phyloP scores from a whole-genome alignment of 2,113 vertebrate species.

The Leptobrachium leishanense region DNA sequence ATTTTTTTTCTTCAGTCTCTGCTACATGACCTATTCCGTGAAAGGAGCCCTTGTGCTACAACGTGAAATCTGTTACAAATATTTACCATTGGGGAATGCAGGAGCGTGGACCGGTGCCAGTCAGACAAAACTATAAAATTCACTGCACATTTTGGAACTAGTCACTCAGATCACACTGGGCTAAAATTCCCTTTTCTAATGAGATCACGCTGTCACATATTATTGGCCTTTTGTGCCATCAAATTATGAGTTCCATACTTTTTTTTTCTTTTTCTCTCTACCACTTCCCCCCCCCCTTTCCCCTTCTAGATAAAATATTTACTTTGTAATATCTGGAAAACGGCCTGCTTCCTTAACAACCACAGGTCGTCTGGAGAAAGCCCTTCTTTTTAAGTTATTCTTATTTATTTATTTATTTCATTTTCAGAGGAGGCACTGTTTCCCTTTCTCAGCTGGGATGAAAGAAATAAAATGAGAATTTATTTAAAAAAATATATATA shows the following conservation, averaged over 20 bases:
- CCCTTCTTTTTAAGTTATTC: constrained; percentile 49
- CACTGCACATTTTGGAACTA: constrained; percentile 91
- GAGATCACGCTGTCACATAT: constrained; percentile 91
- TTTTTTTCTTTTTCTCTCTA: too few relatives aligned
- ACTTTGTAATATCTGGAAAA: constrained; percentile 78
- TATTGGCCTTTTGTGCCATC: constrained; percentile 86
- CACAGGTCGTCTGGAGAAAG: constrained; percentile 57
- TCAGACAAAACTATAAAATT: constrained; percentile 94
- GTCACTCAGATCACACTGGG: constrained; percentile 81
- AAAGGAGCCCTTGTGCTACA: constrained; percentile 95
- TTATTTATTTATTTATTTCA: too few relatives aligned
- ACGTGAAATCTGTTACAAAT: constrained; percentile 97
- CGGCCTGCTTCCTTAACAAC: constrained; percentile 67
- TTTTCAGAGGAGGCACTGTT: constrained; percentile 55
- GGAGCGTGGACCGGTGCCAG: constrained; percentile 84
- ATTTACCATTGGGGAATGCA: constrained; percentile 90
- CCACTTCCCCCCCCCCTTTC: constrained; percentile 4
- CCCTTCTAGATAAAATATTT: constrained; percentile 74
- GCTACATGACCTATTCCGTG: constrained; percentile 83
- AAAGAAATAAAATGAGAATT: too few relatives aligned
- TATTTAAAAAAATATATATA: constrained; percentile 39
- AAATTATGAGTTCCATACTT: constrained; percentile 82
- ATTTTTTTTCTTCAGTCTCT: constrained; percentile 71
- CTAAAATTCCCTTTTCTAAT: constrained; percentile 95
- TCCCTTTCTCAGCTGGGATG: constrained; percentile 59